Conservation (phyloP, 2,113 vertebrate species). For the Sialia sialis region DNA sequence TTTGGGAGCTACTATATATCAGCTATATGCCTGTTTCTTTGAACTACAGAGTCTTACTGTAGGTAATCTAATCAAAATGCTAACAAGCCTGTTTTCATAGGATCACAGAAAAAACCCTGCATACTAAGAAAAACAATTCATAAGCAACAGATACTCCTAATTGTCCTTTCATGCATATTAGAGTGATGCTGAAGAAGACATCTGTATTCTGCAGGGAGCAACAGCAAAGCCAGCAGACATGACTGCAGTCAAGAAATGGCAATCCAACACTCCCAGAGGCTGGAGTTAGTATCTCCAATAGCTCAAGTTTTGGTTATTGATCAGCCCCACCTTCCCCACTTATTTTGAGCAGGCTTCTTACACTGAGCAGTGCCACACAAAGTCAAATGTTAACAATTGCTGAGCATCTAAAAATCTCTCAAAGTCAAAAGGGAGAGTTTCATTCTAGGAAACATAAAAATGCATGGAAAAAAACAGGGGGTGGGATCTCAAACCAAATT, state of each 20-base stretch:
- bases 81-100: neutral
- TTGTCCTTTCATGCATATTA: neutral
- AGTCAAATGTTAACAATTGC: neutral
- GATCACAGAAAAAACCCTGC: neutral
- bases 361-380: neutral
- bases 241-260: neutral
- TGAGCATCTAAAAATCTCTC: neutral
- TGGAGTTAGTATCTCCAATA: neutral
- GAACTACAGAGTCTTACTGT: neutral
- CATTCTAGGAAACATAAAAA: neutral
- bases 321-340: neutral
- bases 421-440: neutral
- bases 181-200: neutral
- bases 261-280: neutral
- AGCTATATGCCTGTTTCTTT: neutral
- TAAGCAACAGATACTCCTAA: neutral
- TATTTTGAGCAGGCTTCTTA: neutral
- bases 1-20: neutral
- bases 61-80: constrained; percentile 30
- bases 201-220: neutral
- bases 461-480: neutral
- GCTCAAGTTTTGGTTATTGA: neutral
- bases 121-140: neutral
- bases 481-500: neutral
- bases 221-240: neutral